Conservation (phyloP, 2,888 invertebrate species). For the Hemaris fuciformis region DNA sequence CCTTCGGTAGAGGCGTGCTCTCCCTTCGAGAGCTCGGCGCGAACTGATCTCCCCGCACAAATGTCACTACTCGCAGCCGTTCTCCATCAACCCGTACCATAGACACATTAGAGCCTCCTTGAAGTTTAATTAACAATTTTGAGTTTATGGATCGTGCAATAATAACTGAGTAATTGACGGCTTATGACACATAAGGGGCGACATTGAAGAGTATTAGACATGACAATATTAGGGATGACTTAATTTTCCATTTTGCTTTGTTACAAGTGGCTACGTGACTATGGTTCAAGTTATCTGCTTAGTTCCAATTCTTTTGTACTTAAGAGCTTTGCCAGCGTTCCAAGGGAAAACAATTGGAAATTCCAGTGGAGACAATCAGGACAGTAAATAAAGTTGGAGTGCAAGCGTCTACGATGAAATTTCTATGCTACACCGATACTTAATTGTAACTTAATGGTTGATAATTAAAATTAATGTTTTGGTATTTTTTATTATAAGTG, state of each 20-base stretch:
- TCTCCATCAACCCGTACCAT: slow-evolving; percentile 35
- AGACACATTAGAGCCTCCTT: slow-evolving; percentile 33
- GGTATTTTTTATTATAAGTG: too few species aligned
- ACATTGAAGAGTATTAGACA: background rate
- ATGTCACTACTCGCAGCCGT: background rate
- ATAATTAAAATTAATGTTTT: background rate
- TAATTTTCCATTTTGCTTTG: background rate
- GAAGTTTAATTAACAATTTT: slow-evolving; percentile 36
- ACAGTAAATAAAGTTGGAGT: slow-evolving; percentile 2
- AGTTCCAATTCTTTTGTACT: background rate
- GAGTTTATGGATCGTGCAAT: slow-evolving; percentile 29
- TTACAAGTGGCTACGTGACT: background rate
- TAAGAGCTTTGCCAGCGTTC: background rate
- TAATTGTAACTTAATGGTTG: background rate
- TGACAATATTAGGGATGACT: background rate
- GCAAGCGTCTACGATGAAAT: background rate
- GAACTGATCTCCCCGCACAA: slow-evolving; percentile 10
- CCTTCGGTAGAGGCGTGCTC: background rate
- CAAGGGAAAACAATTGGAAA: background rate
- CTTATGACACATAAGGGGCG: background rate
- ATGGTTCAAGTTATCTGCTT: background rate
- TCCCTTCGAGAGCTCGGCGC: background rate
- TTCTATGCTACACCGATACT: background rate
- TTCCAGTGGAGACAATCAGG: background rate
- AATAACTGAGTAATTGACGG: slow-evolving; percentile 27